Conservation (phyloP, 1,140 invertebrate species). For the Drosophila orosa region DNA sequence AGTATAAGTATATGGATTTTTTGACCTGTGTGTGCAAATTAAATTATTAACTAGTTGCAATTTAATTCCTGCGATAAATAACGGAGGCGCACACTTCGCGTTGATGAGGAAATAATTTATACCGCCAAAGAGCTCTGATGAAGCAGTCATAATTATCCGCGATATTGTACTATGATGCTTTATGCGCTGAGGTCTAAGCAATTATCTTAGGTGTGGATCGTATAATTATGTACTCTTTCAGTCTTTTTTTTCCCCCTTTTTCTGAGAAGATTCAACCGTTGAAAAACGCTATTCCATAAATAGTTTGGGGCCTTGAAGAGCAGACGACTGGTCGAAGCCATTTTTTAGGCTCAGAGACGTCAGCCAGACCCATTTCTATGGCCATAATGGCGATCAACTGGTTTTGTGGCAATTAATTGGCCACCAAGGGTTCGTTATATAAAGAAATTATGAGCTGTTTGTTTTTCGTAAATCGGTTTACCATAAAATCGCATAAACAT, state of each 20-base stretch:
- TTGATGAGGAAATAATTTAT: conserved; percentile 47
- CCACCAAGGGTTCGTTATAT: conserved; percentile 42
- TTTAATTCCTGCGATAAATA: conserved; percentile 21
- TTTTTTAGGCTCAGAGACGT: conserved; percentile 30
- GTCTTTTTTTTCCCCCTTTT: conserved; percentile 5
- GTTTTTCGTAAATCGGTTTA: conserved; percentile 12
- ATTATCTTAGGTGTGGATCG: conserved; percentile 39
- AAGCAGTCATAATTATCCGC: conserved; percentile 33
- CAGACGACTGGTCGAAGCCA: conserved; percentile 5
- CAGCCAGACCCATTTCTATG: conserved; percentile 49
- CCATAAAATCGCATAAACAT: conserved; percentile 15
- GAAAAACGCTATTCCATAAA: conserved; percentile 23
- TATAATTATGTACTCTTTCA: conserved; percentile 21
- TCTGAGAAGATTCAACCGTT: not conserved
- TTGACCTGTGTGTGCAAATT: conserved; percentile 36
- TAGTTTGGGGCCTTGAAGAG: conserved; percentile 22
- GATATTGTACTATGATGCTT: conserved; percentile 2
- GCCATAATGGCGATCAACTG: conserved; percentile 40
- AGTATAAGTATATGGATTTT: conserved; percentile 13
- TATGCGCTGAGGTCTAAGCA: conserved; percentile 23
- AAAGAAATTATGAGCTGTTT: conserved; percentile 35
- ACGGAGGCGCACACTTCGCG: not conserved
- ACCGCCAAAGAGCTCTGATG: conserved; percentile 6
- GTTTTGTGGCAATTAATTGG: conserved; percentile 39
- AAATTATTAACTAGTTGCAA: conserved; percentile 50